Percentiles rank a stretch among this genome's conserved stretches.
Evolutionary conservation across 1,140 invertebrate genomes (phyloP).

Genomic region (Zaprionus gabonicus): DNA sequence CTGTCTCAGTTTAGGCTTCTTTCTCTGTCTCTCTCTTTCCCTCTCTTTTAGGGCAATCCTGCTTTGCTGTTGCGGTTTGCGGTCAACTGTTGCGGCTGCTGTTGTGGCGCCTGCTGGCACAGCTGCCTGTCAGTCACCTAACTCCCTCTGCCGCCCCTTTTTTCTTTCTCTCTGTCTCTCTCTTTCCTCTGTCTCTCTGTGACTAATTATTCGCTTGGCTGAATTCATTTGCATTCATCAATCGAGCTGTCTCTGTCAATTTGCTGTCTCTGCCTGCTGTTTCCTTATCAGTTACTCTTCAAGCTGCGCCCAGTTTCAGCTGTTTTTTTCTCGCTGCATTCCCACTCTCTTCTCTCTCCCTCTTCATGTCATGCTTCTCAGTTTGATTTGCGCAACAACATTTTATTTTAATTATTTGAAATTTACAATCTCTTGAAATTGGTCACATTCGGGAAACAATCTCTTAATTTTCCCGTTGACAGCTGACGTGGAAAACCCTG

Average conservation of each 20-base stretch:
- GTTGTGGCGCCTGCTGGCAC: slow-evolving; percentile 26
- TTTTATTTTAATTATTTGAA: slow-evolving; percentile 21
- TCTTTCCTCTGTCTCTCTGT: not conserved
- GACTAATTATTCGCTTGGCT: slow-evolving; percentile 60
- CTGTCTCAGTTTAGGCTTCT: not conserved
- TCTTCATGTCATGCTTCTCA: slow-evolving; percentile 33
- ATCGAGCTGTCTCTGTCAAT: too few species aligned
- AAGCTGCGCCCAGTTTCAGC: slow-evolving; percentile 33
- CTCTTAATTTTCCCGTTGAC: slow-evolving; percentile 26
- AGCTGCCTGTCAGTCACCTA: not conserved
- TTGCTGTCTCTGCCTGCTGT: not conserved
- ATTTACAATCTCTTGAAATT: slow-evolving; percentile 22
- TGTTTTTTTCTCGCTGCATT: slow-evolving; percentile 12
- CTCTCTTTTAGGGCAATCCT: slow-evolving; percentile 43
- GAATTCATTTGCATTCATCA: slow-evolving; percentile 74
- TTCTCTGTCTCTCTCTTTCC: not conserved
- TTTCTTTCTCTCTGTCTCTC: not conserved
- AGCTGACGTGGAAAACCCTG: slow-evolving; percentile 39
- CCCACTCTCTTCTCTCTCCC: not conserved
- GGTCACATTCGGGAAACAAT: slow-evolving; percentile 10
- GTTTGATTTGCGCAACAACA: slow-evolving; percentile 33
- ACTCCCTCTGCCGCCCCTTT: not conserved
- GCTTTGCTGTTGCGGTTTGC: slow-evolving; percentile 49
- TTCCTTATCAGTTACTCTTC: slow-evolving; percentile 30
- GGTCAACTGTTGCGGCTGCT: slow-evolving; percentile 48